These are phyloP conservation scores for Prunella himalayana DNA, from an alignment of 2,113 vertebrate species.

Conservation along the genomic window DNA sequence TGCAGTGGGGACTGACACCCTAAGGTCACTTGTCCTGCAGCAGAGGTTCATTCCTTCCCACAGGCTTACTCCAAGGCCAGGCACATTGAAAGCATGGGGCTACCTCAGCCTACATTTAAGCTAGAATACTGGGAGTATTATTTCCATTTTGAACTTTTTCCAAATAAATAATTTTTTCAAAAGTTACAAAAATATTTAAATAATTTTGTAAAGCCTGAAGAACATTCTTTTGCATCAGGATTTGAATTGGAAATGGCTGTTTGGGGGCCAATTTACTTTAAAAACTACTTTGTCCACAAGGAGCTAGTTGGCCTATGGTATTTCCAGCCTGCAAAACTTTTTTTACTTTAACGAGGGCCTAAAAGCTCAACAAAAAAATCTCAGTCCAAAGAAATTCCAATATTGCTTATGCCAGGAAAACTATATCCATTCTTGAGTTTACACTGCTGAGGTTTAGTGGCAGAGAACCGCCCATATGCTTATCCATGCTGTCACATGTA, in stretches of 20 bases:
- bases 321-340: conserved; percentile 5
- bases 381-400: background rate
- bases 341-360: background rate
- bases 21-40: background rate
- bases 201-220: conserved; percentile 14
- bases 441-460: background rate
- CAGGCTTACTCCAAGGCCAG: background rate
- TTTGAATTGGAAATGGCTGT: conserved; percentile 23
- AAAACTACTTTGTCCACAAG: background rate
- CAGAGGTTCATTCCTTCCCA: background rate
- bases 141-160: conserved; percentile 10
- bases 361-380: conserved; percentile 2
- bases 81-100: background rate
- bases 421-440: background rate
- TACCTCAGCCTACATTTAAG: background rate
- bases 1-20: background rate
- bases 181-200: conserved; percentile 1
- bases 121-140: background rate
- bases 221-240: background rate
- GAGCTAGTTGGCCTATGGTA: background rate
- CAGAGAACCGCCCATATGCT: background rate
- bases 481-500: background rate
- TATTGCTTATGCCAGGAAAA: background rate
- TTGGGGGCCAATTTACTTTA: background rate
- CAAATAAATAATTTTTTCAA: background rate